Conservation (phyloP, 2,888 invertebrate species). For the Lypha dubia region DNA sequence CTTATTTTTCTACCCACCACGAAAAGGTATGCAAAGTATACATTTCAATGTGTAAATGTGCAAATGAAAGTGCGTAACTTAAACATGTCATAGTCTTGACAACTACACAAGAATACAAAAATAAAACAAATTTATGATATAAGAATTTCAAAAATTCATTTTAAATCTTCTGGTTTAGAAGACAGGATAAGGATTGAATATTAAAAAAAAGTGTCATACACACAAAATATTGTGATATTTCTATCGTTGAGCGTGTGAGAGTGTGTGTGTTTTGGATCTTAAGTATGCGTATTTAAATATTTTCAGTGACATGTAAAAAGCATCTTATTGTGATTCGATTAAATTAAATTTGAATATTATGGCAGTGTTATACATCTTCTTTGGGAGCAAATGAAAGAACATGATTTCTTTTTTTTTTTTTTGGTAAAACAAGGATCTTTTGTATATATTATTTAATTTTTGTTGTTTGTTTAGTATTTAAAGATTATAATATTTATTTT, state of each 20-base stretch:
- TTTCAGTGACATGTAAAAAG: slow-evolving; percentile 43
- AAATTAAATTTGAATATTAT: slow-evolving; percentile 23
- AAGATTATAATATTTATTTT: slow-evolving; percentile 19
- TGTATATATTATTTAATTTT: background rate
- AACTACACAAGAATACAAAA: slow-evolving; percentile 13
- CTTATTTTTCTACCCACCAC: too few relatives aligned
- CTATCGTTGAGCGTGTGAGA: background rate
- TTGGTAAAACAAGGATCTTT: background rate
- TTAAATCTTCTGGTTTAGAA: slow-evolving; percentile 44
- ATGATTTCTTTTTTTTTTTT: background rate
- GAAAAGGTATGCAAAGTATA: background rate
- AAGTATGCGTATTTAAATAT: slow-evolving; percentile 43
- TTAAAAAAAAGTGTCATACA: background rate
- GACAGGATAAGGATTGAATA: slow-evolving; percentile 23
- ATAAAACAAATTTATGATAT: slow-evolving; percentile 17
- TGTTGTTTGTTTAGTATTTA: background rate
- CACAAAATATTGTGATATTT: background rate
- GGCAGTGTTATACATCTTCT: background rate
- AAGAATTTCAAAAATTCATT: slow-evolving; percentile 37
- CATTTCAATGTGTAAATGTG: slow-evolving; percentile 14
- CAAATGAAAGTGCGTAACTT: slow-evolving; percentile 53
- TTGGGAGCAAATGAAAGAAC: background rate
- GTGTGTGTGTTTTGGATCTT: background rate
- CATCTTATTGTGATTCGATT: slow-evolving; percentile 28
- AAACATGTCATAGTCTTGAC: slow-evolving; percentile 27